Conservation (phyloP, 2,888 invertebrate genomes). For the Leptinotarsa tumamoca region DNA sequence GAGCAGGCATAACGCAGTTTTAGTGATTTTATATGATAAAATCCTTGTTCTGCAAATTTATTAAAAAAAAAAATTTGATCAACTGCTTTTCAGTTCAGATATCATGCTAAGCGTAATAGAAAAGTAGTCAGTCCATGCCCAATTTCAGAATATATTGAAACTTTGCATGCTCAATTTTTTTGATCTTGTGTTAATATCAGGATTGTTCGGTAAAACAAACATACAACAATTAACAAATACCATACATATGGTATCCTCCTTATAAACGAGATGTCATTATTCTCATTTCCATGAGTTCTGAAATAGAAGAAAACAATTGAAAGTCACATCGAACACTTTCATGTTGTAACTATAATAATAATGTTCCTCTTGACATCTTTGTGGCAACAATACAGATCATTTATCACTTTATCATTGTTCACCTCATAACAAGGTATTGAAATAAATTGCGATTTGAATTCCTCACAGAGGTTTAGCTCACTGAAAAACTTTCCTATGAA, state of each 20-base stretch:
- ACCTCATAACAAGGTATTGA: neutral
- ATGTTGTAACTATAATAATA: neutral
- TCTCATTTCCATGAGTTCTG: constrained; percentile 36
- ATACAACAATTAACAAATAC: constrained; percentile 28
- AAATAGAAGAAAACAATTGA: constrained; percentile 38
- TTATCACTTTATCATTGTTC: neutral
- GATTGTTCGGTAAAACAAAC: constrained; percentile 12
- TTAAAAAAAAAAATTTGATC: neutral
- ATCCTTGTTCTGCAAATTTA: neutral
- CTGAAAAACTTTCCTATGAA: too few relatives aligned
- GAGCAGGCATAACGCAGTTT: too few relatives aligned
- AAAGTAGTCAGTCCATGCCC: constrained; percentile 7
- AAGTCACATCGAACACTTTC: constrained; percentile 26
- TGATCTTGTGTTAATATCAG: neutral
- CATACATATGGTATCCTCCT: constrained; percentile 36
- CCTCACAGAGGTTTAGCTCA: too few relatives aligned
- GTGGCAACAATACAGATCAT: neutral
- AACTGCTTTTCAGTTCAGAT: neutral
- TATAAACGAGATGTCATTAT: constrained; percentile 38
- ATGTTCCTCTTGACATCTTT: constrained; percentile 11
- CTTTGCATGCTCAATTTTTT: constrained; percentile 9
- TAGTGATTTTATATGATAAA: neutral
- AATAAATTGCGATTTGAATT: neutral
- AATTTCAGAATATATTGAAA: constrained; percentile 10
- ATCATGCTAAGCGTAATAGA: constrained; percentile 9